Conservation (phyloP, 2,888 invertebrate species). For the Drosophila phalerata region DNA sequence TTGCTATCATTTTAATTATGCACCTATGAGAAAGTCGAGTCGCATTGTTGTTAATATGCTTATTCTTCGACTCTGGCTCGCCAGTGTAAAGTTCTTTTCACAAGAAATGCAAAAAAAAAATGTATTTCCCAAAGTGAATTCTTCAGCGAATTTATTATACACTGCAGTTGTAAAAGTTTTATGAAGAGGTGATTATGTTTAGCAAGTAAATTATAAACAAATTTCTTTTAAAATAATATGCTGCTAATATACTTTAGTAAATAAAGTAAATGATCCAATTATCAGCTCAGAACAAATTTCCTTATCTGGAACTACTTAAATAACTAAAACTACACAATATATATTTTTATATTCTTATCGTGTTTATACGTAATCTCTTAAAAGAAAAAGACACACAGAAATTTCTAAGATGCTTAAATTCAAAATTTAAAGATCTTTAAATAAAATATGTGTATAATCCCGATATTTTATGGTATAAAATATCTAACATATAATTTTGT, state of each 20-base stretch:
- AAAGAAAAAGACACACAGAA: background rate
- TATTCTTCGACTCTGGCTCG: conserved; percentile 25
- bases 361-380: background rate
- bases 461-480: too few relatives aligned
- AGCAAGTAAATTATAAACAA: background rate
- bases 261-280: background rate
- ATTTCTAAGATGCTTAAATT: background rate
- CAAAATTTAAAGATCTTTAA: background rate
- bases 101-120: conserved; percentile 46
- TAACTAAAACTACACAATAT: background rate
- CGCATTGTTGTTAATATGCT: conserved; percentile 24
- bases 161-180: conserved; percentile 18
- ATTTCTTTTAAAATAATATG: background rate
- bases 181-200: background rate
- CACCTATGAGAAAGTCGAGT: conserved; percentile 65
- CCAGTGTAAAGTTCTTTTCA: conserved; percentile 51
- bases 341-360: background rate
- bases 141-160: conserved; percentile 45
- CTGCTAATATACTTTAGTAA: background rate
- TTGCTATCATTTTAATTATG: conserved; percentile 76
- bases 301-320: background rate
- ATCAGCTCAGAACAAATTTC: background rate
- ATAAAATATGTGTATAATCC: too few relatives aligned
- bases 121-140: conserved; percentile 52
- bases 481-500: too few relatives aligned